A percentile compares a stretch with the other conserved stretches of the same genome.
Conservation (phyloP, 53 echinoderm and acorn worm species). For the Echinarachnius parma region DNA sequence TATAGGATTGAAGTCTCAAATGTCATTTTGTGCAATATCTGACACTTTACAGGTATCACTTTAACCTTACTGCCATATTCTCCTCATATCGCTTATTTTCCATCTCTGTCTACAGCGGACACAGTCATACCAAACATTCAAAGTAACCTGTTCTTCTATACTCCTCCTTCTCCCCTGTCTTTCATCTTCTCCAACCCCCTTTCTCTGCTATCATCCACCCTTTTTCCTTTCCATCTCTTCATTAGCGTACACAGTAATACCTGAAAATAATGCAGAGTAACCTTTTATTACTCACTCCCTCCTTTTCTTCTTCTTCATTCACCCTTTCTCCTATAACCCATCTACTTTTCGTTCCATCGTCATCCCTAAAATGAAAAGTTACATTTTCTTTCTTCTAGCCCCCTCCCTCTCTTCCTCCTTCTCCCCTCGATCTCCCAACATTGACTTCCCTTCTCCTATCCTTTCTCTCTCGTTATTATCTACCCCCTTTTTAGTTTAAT, state of each 20-base stretch:
- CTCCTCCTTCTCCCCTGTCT: not conserved
- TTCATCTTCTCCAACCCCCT: not conserved
- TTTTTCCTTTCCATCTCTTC: not conserved
- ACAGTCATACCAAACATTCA: not conserved
- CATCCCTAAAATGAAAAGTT: too few relatives aligned
- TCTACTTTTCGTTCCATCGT: not conserved
- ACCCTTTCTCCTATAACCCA: not conserved
- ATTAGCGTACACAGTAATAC: not conserved
- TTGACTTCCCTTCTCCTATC: not conserved
- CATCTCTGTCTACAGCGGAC: too few relatives aligned
- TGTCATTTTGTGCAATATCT: too few relatives aligned
- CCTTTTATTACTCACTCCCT: not conserved
- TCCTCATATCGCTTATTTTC: too few relatives aligned
- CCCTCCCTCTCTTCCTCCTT: not conserved
- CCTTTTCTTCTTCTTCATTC: not conserved
- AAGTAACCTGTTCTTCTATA: not conserved
- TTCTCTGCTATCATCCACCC: not conserved
- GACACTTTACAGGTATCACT: too few relatives aligned
- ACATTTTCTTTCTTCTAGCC: not conserved
- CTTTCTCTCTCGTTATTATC: not conserved
- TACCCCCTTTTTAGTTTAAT: not conserved
- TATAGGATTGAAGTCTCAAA: too few relatives aligned
- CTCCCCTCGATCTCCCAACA: not conserved
- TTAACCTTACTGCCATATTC: too few relatives aligned
- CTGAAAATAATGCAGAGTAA: not conserved